A percentile compares a stretch with the other conserved stretches of the same genome.
Evolutionary conservation across 1,140 invertebrate genomes (phyloP).

Genomic region (Calephelis nemesis): DNA sequence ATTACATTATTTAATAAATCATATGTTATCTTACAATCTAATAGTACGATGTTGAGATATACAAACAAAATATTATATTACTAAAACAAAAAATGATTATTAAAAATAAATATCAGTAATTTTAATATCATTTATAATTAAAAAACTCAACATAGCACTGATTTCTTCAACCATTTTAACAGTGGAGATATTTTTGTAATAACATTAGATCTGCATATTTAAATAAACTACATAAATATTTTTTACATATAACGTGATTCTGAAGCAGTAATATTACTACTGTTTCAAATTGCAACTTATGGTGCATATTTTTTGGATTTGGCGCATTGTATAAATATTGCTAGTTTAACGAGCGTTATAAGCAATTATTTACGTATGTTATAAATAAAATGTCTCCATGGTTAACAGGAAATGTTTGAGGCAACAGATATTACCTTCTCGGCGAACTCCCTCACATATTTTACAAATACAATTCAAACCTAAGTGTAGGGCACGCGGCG

Average conservation of each 20-base stretch:
- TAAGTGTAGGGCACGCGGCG: conserved; percentile 76
- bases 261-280: too few relatives aligned
- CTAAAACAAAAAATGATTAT: not conserved
- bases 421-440: conserved; percentile 73
- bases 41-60: conserved; percentile 47
- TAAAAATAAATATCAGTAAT: not conserved
- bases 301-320: too few relatives aligned
- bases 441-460: conserved; percentile 72
- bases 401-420: conserved; percentile 66
- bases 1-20: conserved; percentile 42
- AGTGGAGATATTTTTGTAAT: conserved; percentile 52
- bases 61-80: conserved; percentile 32
- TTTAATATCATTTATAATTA: not conserved
- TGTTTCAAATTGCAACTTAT: too few relatives aligned
- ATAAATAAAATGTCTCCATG: conserved; percentile 54
- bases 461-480: conserved; percentile 77
- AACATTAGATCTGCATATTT: not conserved
- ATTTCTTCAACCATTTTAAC: conserved; percentile 44
- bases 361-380: not conserved
- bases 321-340: too few relatives aligned
- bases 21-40: conserved; percentile 51
- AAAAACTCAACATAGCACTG: conserved; percentile 48
- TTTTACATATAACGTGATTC: too few relatives aligned
- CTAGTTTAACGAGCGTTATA: not conserved
- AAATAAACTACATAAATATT: not conserved